phyloP scores from a whole-genome alignment of 2,113 vertebrate genomes.

The Psammodynastes pulverulentus region DNA sequence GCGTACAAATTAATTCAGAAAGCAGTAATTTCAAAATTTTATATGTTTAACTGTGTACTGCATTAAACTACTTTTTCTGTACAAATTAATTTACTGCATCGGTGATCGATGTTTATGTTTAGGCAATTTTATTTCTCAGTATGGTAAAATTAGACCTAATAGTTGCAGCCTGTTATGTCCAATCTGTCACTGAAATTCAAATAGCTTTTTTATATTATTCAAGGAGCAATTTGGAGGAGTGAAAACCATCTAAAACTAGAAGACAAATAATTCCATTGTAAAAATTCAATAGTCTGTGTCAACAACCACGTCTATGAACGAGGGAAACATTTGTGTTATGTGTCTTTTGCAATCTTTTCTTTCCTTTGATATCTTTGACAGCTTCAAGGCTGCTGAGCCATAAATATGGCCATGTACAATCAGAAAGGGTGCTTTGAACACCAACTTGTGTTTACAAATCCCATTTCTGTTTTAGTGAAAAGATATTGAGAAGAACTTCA shows the following conservation, averaged over 20 bases:
- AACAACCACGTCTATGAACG: conserved; percentile 61
- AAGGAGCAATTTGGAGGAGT: conserved; percentile 81
- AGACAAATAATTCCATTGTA: conserved; percentile 76
- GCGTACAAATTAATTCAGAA: conserved; percentile 81
- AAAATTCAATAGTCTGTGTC: conserved; percentile 72
- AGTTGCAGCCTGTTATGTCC: conserved; percentile 82
- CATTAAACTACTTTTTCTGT: conserved; percentile 81
- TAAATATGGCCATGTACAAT: background rate
- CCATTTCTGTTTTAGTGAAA: background rate
- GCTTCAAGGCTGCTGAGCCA: conserved; percentile 23
- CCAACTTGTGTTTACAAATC: background rate
- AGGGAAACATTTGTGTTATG: conserved; percentile 35
- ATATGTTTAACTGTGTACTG: conserved; percentile 79
- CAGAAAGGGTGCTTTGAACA: background rate
- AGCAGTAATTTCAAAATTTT: conserved; percentile 77
- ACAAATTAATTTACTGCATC: conserved; percentile 88
- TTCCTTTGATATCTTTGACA: conserved; percentile 8
- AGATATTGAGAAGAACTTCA: background rate
- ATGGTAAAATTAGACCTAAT: conserved; percentile 86
- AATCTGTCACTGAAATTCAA: conserved; percentile 84
- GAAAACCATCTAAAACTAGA: conserved; percentile 75
- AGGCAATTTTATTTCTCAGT: conserved; percentile 86
- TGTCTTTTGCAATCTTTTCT: conserved; percentile 34
- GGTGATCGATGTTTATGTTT: conserved; percentile 86
- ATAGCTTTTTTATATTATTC: conserved; percentile 82